A percentile compares a stretch with the other conserved stretches of the same genome.
These are phyloP conservation scores for Rissa tridactyla DNA, from an alignment of 2,113 vertebrate genomes.

Conservation along the genomic window DNA sequence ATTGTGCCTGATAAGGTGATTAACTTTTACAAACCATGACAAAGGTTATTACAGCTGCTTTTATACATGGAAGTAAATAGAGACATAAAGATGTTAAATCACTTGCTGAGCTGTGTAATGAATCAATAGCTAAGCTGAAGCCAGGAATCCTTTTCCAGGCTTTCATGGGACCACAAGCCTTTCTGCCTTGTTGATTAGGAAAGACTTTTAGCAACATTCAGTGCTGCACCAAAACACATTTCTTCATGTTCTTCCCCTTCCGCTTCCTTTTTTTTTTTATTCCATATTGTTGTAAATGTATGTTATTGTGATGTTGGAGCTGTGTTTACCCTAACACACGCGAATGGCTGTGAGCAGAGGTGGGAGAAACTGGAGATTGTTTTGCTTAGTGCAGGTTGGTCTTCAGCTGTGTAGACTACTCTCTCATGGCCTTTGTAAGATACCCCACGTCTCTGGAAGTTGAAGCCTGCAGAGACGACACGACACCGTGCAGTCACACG, in stretches of 20 bases:
- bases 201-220: not conserved
- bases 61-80: not conserved
- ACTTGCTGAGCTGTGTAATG: not conserved
- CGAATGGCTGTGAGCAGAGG: not conserved
- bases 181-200: not conserved
- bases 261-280: not conserved
- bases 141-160: not conserved
- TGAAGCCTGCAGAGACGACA: rapidly evolving
- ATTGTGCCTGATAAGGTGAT: not conserved
- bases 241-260: not conserved
- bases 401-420: not conserved
- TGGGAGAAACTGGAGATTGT: not conserved
- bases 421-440: not conserved
- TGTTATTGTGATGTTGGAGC: not conserved
- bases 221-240: not conserved
- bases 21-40: not conserved
- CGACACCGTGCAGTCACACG: not conserved
- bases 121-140: not conserved
- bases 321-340: not conserved
- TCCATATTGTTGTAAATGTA: not conserved
- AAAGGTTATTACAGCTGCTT: not conserved
- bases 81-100: not conserved
- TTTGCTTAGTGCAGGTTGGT: not conserved
- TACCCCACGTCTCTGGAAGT: not conserved
- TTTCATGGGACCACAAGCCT: not conserved